Percentiles rank a stretch among this genome's conserved stretches.
These are phyloP conservation scores for Palythoa caribaeorum DNA, from an alignment of 92 coral and sea anemone species.

Conservation along the genomic window DNA sequence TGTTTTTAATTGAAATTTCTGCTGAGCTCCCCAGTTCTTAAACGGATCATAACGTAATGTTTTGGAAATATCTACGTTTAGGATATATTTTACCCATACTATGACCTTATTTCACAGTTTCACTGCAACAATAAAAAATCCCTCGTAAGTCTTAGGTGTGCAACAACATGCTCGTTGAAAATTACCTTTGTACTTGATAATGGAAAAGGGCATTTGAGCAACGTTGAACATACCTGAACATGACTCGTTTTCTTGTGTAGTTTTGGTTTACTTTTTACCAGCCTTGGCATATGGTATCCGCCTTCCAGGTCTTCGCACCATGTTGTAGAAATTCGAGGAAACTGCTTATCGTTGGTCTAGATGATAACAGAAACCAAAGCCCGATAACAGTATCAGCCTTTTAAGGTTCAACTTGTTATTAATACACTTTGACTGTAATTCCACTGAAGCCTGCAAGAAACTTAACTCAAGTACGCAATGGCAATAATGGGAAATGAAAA, in stretches of 20 bases:
- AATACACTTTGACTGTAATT: neutral
- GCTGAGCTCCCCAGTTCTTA: too few species aligned
- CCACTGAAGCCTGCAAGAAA: neutral
- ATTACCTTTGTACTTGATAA: too few species aligned
- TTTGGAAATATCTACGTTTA: too few species aligned
- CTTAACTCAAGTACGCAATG: neutral
- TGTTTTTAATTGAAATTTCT: too few species aligned
- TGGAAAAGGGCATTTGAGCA: neutral
- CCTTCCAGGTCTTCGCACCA: slow-evolving; percentile 87
- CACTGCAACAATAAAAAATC: too few species aligned
- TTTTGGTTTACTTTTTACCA: slow-evolving; percentile 78
- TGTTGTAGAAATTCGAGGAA: slow-evolving; percentile 81
- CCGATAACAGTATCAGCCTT: neutral
- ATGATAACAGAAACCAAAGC: neutral
- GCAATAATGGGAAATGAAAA: neutral
- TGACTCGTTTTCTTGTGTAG: slow-evolving; percentile 76
- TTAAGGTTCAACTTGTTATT: neutral
- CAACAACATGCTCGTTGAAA: too few species aligned
- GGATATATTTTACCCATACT: too few species aligned
- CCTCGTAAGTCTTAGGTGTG: too few species aligned
- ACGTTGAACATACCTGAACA: slow-evolving; percentile 63
- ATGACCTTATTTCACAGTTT: too few species aligned
- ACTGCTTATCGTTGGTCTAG: slow-evolving; percentile 72
- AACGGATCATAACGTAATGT: too few species aligned
- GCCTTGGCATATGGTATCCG: slow-evolving; percentile 77